Evolutionary conservation across 2,888 invertebrate genomes (phyloP), one percentile per base, ranked within the genome.

Genomic region (Caenorhabditis drosophilae): DNA sequence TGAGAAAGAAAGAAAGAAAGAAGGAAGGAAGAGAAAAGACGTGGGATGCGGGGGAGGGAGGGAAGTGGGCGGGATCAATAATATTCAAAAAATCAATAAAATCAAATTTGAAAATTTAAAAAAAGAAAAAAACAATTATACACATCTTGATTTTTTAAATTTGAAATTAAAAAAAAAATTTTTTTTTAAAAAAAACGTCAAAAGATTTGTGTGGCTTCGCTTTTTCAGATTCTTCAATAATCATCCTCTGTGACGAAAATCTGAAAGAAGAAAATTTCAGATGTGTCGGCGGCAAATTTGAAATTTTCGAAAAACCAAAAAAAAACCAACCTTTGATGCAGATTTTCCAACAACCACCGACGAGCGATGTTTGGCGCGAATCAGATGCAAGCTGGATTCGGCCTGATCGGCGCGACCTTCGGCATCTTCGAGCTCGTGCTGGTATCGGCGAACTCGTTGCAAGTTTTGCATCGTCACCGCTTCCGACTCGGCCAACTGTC

Each of bases 391-490:
- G 87, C 91, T 93, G 89, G 91, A 91, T 87, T 95, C 94, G 80
- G 94, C 94, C 80, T 89, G 89, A 45, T 70, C 73, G 63, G 68
- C 72, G 22, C 68, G 91, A 86, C 94, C 94, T 86, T 96, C 95
- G 77, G 95, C 95, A 52, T 95, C 94, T 57, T 96, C 95, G 85
- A 96, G 87, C 87, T 96, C 95, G 83, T 95, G 90, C 87, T 96
- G 95, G 93, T 95, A 95, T 87, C 94, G 90, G 86, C 95, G 92
- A 80, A 94, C 94, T 85, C 95, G 89, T 85, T 93, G 93, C 82
- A 95, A 90, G 86, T 90, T 92, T 87, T 92, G 92, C 82, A 82
- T 81, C 55, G 83, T 81, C 50, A 83, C 68, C 9, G 78, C 62
- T 67, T 84, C 83, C 88, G 92, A 91, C 88, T 96, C 95, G 82